A percentile compares a stretch with the other conserved stretches of the same genome.
Evolutionary conservation across 2,113 vertebrate genomes (phyloP).

Genomic region (Dicaeum eximium): DNA sequence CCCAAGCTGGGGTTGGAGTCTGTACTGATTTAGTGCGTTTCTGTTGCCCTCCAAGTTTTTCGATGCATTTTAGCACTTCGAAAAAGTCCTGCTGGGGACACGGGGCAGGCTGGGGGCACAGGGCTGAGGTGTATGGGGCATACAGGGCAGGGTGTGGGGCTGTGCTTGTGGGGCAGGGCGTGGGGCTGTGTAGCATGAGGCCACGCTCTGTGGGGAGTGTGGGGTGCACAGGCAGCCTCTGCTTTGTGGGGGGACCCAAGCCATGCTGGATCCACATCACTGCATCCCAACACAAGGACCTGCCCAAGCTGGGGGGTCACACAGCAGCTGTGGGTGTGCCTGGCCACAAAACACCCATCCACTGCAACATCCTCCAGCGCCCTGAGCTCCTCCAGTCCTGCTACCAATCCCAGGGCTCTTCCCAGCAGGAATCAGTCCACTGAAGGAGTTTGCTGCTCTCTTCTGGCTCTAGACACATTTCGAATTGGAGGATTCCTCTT

Average conservation of each 20-base stretch:
- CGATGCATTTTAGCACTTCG: background rate
- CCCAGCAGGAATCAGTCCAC: background rate
- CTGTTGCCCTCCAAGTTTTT: background rate
- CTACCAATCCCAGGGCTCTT: background rate
- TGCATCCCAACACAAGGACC: accelerated
- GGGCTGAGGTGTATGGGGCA: accelerated
- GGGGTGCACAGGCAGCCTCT: background rate
- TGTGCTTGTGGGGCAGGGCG: background rate
- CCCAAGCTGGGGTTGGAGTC: background rate
- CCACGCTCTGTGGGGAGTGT: background rate
- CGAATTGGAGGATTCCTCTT: background rate
- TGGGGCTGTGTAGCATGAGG: background rate
- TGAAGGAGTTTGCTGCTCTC: constrained; percentile 36
- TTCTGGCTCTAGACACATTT: background rate
- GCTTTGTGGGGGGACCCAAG: background rate
- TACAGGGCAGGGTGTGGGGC: background rate
- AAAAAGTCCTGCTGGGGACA: accelerated
- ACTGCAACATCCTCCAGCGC: accelerated
- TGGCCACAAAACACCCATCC: background rate
- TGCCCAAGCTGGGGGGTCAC: background rate
- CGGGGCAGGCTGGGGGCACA: accelerated
- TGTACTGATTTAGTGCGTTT: accelerated
- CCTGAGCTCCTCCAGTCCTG: accelerated
- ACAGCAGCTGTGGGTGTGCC: background rate
- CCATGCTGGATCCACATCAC: background rate